Conservation (phyloP, 2,113 vertebrate species). For the Oryzias celebensis region DNA sequence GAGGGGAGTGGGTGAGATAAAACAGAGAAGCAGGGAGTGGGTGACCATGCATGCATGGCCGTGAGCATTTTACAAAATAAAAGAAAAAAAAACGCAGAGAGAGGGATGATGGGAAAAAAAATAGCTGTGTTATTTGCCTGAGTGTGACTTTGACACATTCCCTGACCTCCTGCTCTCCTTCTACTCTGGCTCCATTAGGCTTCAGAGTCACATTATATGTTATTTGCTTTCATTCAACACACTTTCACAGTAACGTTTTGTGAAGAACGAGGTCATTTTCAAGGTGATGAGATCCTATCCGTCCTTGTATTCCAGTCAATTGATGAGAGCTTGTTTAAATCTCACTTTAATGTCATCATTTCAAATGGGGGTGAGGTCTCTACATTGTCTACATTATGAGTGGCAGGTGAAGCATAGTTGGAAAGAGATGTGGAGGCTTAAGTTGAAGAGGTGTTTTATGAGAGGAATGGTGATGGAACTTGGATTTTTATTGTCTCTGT, state of each 20-base stretch:
- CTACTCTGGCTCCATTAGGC: constrained; percentile 22
- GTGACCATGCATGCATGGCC: constrained; percentile 16
- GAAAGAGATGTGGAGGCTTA: constrained; percentile 6
- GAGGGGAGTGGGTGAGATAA: constrained; percentile 25
- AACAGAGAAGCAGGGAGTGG: constrained; percentile 6
- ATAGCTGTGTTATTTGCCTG: constrained; percentile 17
- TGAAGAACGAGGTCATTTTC: constrained; percentile 16
- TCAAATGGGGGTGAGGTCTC: constrained; percentile 8
- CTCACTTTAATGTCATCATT: constrained; percentile 48
- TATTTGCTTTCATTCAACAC: constrained; percentile 19
- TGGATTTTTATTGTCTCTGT: neutral
- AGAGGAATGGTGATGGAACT: constrained; percentile 2
- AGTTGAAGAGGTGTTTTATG: constrained; percentile 21
- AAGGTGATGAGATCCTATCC: constrained; percentile 28
- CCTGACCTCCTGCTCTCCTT: constrained; percentile 28
- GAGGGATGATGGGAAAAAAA: neutral
- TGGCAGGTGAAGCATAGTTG: constrained; percentile 3
- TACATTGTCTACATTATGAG: constrained; percentile 25
- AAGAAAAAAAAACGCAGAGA: constrained; percentile 5
- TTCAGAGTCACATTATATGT: constrained; percentile 16
- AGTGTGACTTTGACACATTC: constrained; percentile 37
- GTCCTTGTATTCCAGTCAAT: constrained; percentile 21
- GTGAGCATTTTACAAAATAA: constrained; percentile 42
- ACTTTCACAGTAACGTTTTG: constrained; percentile 15
- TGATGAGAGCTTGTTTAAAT: constrained; percentile 15